Evolutionary conservation across 2,888 invertebrate genomes (phyloP).

Genomic region (Drosophila cyrtoloma): DNA sequence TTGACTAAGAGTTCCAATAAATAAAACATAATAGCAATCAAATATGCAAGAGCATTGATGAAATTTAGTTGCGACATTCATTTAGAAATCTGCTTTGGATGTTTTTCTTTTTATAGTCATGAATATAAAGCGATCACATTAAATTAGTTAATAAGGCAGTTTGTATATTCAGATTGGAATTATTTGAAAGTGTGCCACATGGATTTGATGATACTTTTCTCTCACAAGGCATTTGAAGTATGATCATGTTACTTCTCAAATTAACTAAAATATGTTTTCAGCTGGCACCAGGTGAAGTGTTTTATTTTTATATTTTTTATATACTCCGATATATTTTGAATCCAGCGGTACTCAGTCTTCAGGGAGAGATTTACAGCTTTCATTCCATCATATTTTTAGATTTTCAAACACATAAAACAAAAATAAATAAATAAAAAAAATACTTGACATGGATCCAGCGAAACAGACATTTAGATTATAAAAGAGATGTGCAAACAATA

Average conservation of each 20-base stretch:
- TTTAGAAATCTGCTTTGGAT: neutral
- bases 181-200: neutral
- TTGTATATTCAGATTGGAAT: neutral
- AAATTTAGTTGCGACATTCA: neutral
- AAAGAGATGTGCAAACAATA: rapidly evolving
- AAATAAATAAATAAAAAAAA: neutral
- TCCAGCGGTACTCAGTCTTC: neutral
- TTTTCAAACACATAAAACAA: neutral
- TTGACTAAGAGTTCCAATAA: neutral
- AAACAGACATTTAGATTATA: neutral
- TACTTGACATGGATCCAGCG: neutral
- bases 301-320: neutral
- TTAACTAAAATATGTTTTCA: neutral
- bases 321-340: neutral
- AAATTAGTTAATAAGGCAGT: neutral
- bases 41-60: neutral
- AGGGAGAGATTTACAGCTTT: neutral
- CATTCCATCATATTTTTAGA: neutral
- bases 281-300: neutral
- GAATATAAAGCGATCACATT: neutral
- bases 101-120: neutral
- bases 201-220: neutral
- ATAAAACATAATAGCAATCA: neutral
- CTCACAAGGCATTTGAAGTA: neutral
- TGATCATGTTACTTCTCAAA: neutral